Conservation (phyloP, 2,797 vertebrate genomes). For the Lepus oiostolus region DNA sequence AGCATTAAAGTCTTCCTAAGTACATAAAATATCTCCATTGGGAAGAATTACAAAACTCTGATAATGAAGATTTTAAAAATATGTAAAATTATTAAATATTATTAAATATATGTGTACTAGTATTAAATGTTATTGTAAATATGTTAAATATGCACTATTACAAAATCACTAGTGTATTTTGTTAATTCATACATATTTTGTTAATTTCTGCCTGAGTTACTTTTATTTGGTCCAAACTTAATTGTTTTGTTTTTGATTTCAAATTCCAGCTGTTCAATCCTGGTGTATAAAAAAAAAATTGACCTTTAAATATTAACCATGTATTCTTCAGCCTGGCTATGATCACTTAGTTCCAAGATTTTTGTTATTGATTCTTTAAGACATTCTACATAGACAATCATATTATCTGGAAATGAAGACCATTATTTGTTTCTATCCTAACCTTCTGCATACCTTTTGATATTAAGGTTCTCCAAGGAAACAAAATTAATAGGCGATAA, state of each 20-base stretch:
- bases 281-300: background rate
- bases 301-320: background rate
- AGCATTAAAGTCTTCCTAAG: background rate
- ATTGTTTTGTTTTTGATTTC: background rate
- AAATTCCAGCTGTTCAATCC: background rate
- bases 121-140: too few species aligned
- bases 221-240: background rate
- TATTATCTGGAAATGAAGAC: background rate
- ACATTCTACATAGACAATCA: background rate
- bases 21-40: background rate
- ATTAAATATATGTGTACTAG: too few species aligned
- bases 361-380: background rate
- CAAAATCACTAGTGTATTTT: too few species aligned
- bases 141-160: too few species aligned
- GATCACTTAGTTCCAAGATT: background rate
- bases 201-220: background rate
- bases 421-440: background rate
- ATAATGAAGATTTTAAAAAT: too few species aligned
- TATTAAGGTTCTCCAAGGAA: background rate
- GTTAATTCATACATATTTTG: background rate
- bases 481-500: background rate
- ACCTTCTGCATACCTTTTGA: background rate
- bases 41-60: too few species aligned
- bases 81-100: too few species aligned
- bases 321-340: background rate